Evolutionary conservation across 2,797 vertebrate species (phyloP), one percentile per base, ranked within the genome.

Genomic region (Poecilia gillii): DNA sequence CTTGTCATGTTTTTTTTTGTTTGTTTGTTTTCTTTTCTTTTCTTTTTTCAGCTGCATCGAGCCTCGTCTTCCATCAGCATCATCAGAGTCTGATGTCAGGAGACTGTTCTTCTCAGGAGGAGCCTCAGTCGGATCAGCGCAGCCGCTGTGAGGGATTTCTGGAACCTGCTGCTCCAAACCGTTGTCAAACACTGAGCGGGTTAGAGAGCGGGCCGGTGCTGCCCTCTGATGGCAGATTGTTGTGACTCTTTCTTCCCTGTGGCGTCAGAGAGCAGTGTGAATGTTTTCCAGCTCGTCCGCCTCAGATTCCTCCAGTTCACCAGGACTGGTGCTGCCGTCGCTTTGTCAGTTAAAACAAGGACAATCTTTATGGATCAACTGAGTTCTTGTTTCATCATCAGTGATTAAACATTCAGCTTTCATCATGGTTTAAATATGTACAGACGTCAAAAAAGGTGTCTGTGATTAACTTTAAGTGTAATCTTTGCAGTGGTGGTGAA

Each of bases 41-140:
- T 77, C n/a, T 83, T 14, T 55, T 41, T 45, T 2, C 74, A 95
- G 94, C 89, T 94, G 31, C 91, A 95, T 86, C 78, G 93, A 89
- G 90, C 91, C 81, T 94, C 94, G 4, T 95, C 93, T 72, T 94
- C 94, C 88, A 91, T 94, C 90, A 94, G 93, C 90, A 94, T 94
- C 92, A 94, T 95, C 62, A 83, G 92, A 72, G 93, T 95, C 82
- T 94, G 89, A 94, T 33, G 20, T 11, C 59, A 36, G 0, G 18
- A 64, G 79, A 39, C 75, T 41, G 28, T 68, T 53, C 51, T 36
- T 66, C 76, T 74, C 57, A 46, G 33, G 28, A 71, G 73, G 70
- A 49, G 41, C 31, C 23, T 59, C 41, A 46, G 18, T 47, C 23
- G 31, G 76, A 71, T 47, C 59, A 41, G 12, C 45, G 6, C 23